Evolutionary conservation across 2,797 vertebrate genomes (phyloP).

Genomic region (Eulemur rubriventer): DNA sequence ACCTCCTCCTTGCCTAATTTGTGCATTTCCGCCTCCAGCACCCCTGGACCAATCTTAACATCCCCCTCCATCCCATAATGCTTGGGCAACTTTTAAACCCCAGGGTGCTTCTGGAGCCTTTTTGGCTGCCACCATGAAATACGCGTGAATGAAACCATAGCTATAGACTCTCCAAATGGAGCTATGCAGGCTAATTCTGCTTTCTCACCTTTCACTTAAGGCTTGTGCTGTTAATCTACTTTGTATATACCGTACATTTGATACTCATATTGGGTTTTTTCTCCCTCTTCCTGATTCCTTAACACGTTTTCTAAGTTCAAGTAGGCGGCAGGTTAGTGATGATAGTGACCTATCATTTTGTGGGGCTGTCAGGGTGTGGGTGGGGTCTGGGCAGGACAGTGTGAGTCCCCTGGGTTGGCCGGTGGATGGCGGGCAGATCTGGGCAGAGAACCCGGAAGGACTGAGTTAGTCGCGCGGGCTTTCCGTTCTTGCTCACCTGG

Average conservation of each 20-base stretch:
- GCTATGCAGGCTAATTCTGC: not conserved
- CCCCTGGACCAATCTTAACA: not conserved
- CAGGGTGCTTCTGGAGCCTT: not conserved
- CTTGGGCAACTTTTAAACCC: not conserved
- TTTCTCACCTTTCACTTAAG: not conserved
- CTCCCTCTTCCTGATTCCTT: not conserved
- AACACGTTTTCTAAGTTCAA: not conserved
- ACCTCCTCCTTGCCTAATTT: not conserved
- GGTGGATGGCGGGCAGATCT: not conserved
- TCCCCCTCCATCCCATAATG: not conserved
- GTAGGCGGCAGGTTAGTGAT: not conserved
- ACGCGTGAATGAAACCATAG: not conserved
- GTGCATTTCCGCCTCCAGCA: not conserved
- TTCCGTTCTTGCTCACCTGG: not conserved
- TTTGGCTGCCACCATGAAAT: not conserved
- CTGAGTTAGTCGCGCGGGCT: not conserved
- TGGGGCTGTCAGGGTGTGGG: not conserved
- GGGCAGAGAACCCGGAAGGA: not conserved
- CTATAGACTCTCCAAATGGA: not conserved
- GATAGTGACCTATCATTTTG: not conserved
- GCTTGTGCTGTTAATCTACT: not conserved
- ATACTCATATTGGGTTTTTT: not conserved
- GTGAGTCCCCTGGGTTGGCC: not conserved
- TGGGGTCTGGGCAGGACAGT: not conserved
- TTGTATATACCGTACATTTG: not conserved